phyloP scores from a whole-genome alignment of 1,140 invertebrate genomes.

The Atta colombica region DNA sequence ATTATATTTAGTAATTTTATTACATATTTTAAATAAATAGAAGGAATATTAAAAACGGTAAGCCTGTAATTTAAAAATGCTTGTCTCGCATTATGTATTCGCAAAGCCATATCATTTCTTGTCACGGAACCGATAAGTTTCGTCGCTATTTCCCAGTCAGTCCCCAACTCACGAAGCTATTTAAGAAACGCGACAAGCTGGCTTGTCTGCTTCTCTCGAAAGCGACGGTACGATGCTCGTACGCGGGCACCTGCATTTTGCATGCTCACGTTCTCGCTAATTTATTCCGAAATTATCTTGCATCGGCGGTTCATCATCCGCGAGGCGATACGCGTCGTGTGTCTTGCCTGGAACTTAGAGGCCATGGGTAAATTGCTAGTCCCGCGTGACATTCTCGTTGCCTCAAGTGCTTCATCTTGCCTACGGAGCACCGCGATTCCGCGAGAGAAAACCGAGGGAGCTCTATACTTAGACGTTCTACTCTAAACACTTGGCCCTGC shows the following conservation, averaged over 20 bases:
- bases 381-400: slow-evolving; percentile 55
- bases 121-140: slow-evolving; percentile 39
- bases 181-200: slow-evolving; percentile 53
- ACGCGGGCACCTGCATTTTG: slow-evolving; percentile 48
- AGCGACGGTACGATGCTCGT: background rate
- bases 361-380: slow-evolving; percentile 55
- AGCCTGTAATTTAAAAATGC: background rate
- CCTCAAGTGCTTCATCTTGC: slow-evolving; percentile 58
- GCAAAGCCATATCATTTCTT: slow-evolving; percentile 5
- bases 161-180: slow-evolving; percentile 44
- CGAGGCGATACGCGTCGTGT: slow-evolving; percentile 49
- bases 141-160: slow-evolving; percentile 30
- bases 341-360: slow-evolving; percentile 47
- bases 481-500: slow-evolving; percentile 78
- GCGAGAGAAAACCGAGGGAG: slow-evolving; percentile 9
- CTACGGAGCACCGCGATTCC: background rate
- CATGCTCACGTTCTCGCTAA: slow-evolving; percentile 57
- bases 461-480: slow-evolving; percentile 78
- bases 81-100: background rate
- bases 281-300: slow-evolving; percentile 63
- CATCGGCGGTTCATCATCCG: slow-evolving; percentile 61
- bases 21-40: background rate
- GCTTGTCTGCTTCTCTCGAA: slow-evolving; percentile 45
- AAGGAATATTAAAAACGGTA: background rate
- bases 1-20: background rate